These are phyloP conservation scores for Leptinotarsa defecta DNA, from an alignment of 1,140 invertebrate species.

Conservation along the genomic window DNA sequence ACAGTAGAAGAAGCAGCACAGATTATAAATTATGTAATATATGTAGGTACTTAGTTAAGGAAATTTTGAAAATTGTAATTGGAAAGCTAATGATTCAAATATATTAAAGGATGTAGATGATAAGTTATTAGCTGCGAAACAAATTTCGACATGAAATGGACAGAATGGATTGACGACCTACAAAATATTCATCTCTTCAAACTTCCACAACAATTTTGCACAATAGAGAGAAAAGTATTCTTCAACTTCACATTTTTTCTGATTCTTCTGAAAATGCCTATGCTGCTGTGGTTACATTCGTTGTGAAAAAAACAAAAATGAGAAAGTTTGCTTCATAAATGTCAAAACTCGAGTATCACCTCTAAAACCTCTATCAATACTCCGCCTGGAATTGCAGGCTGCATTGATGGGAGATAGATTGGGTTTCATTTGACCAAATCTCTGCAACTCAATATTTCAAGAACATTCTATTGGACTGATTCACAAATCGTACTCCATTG, in stretches of 20 bases:
- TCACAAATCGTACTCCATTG: background rate
- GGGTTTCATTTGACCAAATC: background rate
- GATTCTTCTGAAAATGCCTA: constrained; percentile 30
- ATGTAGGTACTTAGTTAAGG: no score
- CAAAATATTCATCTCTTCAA: no score
- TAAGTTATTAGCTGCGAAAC: no score
- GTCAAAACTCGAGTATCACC: constrained; percentile 44
- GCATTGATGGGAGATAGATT: background rate
- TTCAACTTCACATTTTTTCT: constrained; percentile 1
- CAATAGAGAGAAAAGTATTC: background rate
- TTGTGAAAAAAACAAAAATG: constrained; percentile 36
- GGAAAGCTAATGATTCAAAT: no score
- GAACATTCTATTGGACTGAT: background rate
- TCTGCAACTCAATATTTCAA: background rate
- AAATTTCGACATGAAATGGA: no score
- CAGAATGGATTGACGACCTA: no score
- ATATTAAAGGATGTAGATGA: no score
- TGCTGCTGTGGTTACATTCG: constrained; percentile 43
- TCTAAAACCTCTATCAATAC: constrained; percentile 41
- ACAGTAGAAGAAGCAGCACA: no score
- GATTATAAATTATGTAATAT: no score
- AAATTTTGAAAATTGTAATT: no score
- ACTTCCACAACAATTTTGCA: no score
- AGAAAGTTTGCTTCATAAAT: constrained; percentile 27
- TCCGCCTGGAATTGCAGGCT: constrained; percentile 37